A percentile compares a stretch with the other conserved stretches of the same genome.
These are phyloP conservation scores for Eurytoma californica DNA, from an alignment of 2,888 invertebrate genomes.

Conservation along the genomic window DNA sequence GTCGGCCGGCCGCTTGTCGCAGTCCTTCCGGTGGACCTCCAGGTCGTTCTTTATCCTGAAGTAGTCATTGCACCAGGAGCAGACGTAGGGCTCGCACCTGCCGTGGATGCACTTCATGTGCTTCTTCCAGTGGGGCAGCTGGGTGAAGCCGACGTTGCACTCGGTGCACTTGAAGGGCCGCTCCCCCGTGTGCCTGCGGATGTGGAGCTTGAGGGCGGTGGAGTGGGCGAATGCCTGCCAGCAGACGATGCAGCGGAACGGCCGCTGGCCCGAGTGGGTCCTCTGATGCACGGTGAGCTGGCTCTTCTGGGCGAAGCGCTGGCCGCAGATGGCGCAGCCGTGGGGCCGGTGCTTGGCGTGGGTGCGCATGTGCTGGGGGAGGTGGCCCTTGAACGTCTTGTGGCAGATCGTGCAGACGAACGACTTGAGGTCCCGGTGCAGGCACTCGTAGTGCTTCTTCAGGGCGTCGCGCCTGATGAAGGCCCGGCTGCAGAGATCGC, in stretches of 20 bases:
- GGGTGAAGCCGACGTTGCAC: slow-evolving; percentile 83
- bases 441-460: slow-evolving; percentile 85
- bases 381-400: slow-evolving; percentile 87
- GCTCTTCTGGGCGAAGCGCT: slow-evolving; percentile 88
- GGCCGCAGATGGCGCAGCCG: slow-evolving; percentile 86
- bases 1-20: slow-evolving; percentile 52
- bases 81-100: slow-evolving; percentile 86
- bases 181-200: slow-evolving; percentile 89
- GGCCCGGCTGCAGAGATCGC: slow-evolving; percentile 87
- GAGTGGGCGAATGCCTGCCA: slow-evolving; percentile 89
- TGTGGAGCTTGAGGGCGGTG: slow-evolving; percentile 89
- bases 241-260: slow-evolving; percentile 89
- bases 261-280: slow-evolving; percentile 89
- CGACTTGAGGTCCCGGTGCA: slow-evolving; percentile 84
- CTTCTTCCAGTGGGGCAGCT: slow-evolving; percentile 90
- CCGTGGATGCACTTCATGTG: slow-evolving; percentile 92
- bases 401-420: slow-evolving; percentile 89
- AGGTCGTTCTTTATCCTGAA: slow-evolving; percentile 86
- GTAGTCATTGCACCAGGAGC: slow-evolving; percentile 83
- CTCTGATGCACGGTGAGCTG: slow-evolving; percentile 90
- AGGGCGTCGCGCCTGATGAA: slow-evolving; percentile 86
- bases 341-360: slow-evolving; percentile 87
- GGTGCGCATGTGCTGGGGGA: slow-evolving; percentile 88
- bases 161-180: slow-evolving; percentile 85
- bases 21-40: slow-evolving; percentile 79